Evolutionary conservation across 2,797 vertebrate genomes (phyloP).

Genomic region (Tenualosa thibaudeaui): DNA sequence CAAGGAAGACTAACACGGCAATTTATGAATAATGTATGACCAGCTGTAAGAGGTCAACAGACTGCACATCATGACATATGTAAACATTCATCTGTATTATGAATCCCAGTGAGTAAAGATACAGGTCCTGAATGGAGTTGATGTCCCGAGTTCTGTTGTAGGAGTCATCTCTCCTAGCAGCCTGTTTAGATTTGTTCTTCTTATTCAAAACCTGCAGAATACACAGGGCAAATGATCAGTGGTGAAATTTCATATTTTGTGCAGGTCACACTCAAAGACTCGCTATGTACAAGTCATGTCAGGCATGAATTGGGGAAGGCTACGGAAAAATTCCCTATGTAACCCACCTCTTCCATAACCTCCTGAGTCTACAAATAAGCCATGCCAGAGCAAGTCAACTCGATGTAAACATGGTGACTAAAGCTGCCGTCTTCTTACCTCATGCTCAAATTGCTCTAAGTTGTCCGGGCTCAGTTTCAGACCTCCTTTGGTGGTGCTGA

Average conservation of each 20-base stretch:
- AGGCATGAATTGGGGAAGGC: too few relatives aligned
- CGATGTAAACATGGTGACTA: not conserved
- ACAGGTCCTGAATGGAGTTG: conserved; percentile 56
- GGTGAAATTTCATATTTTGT: not conserved
- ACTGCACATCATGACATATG: not conserved
- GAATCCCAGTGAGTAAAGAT: conserved; percentile 40
- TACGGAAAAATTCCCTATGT: not conserved
- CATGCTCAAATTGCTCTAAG: conserved; percentile 83
- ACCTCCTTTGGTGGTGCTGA: conserved; percentile 70
- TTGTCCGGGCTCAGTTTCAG: conserved; percentile 65
- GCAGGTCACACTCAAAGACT: not conserved
- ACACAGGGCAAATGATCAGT: not conserved
- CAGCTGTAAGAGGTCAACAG: not conserved
- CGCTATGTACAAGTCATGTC: not conserved
- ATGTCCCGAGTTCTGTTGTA: conserved; percentile 52
- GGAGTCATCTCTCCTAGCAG: conserved; percentile 43
- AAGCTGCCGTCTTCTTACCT: conserved; percentile 68
- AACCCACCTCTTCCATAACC: not conserved
- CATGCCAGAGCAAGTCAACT: not conserved
- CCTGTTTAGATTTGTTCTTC: conserved; percentile 44
- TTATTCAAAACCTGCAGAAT: conserved; percentile 48
- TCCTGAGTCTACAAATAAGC: not conserved
- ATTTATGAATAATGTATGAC: not conserved
- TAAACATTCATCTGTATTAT: not conserved
- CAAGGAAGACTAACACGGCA: conserved; percentile 47